Evolutionary conservation across 2,797 vertebrate genomes (phyloP).

Genomic region (Oreortyx pictus): DNA sequence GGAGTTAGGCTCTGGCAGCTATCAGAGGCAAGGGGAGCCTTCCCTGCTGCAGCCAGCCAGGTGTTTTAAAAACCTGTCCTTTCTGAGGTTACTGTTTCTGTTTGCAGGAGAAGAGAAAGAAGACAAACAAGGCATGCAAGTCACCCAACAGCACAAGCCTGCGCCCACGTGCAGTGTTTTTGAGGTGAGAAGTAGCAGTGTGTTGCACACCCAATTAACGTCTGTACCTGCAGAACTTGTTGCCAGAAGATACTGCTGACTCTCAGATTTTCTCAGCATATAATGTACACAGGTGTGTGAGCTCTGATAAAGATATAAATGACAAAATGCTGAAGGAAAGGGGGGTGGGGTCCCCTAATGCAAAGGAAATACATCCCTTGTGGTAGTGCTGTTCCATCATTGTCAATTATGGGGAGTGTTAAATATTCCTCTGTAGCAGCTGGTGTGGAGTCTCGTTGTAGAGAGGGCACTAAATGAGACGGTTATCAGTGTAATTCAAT

Average conservation of each 20-base stretch:
- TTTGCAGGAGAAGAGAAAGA: background rate
- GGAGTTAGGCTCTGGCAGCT: background rate
- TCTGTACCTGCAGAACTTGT: background rate
- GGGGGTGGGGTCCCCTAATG: background rate
- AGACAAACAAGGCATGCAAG: fast-evolving
- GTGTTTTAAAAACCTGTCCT: background rate
- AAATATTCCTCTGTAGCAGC: slow-evolving; percentile 8
- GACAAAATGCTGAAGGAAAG: background rate
- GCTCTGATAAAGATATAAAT: background rate
- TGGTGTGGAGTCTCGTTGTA: background rate
- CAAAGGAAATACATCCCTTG: background rate
- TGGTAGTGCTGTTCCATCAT: slow-evolving; percentile 52
- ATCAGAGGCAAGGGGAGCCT: background rate
- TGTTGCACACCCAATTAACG: fast-evolving
- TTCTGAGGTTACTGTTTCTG: background rate
- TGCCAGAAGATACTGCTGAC: background rate
- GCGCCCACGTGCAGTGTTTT: fast-evolving
- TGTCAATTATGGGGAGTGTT: slow-evolving; percentile 18
- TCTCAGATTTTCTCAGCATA: fast-evolving
- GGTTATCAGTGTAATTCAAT: slow-evolving; percentile 41
- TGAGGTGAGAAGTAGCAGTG: too few relatives aligned
- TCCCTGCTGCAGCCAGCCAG: background rate
- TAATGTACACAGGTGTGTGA: background rate
- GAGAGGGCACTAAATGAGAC: background rate
- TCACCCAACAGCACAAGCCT: fast-evolving